Base-by-base conservation (phyloP, 1,140 invertebrate genomes). In the Caenorhabditis inopinata region DNA sequence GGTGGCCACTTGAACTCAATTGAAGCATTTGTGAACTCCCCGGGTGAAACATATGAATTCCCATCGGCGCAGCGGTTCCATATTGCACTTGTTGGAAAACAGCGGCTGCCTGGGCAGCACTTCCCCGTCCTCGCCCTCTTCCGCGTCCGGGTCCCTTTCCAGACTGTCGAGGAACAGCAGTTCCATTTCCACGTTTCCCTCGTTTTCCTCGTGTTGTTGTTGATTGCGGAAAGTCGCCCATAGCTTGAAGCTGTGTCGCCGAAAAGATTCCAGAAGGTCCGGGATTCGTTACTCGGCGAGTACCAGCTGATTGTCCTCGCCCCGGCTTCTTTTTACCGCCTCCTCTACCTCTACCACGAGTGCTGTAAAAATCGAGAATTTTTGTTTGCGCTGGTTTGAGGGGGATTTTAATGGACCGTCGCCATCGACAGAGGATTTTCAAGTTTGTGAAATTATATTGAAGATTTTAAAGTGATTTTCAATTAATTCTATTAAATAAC, bases 311-410 rank as follows among this genome's bases (percentile, higher is more conserved):
- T 47, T 38, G 25, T n/a, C 80, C 62, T 38, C 74, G 7, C 11
- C 80, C 80, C 9, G 80, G 80, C 38, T 81, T 81, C 42, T 81
- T 81, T 58, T 81, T 81, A 4, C 47, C 79, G 1, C 80, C 80
- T 6, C 80, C 14, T 11, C 80, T 75, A 18, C 77, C 16, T 3
- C 62, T 25, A 29, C 49, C 49, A 2, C 80, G 48, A 75, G 35
- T n/a, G 23, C 80, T 75, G 53, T 27, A 80, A 76, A 25, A 51
- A 7, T n/a, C n/a, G n/a, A n/a, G n/a, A n/a, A n/a, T n/a, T n/a
- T n/a, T n/a, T n/a, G n/a, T n/a, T n/a, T n/a, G n/a, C n/a, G n/a
- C n/a, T n/a, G n/a, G n/a, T n/a, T n/a, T n/a, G n/a, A n/a, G n/a
- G n/a, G n/a, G n/a, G n/a, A n/a, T n/a, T n/a, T n/a, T n/a, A n/a